Evolutionary conservation across 2,888 invertebrate species (phyloP), one percentile per base, ranked within the genome.

Genomic region (Drosophila koepferae): DNA sequence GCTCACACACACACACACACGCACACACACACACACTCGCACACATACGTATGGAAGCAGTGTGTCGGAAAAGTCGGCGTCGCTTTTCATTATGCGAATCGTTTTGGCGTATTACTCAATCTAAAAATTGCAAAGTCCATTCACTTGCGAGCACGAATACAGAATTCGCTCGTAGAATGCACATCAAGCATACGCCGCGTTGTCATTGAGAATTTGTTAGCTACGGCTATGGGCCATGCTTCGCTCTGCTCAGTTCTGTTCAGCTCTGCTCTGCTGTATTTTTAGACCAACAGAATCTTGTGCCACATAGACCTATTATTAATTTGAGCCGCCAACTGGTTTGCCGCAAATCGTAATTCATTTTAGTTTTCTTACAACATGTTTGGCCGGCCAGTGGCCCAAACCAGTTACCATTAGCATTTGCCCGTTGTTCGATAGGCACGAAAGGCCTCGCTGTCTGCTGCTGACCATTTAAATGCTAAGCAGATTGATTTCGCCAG

Each of bases 401-500:
- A 69, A 82, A 82, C 81, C 80, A 82, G 81, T 82, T 82, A 46
- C 64, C 65, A 54, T 62, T 80, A 28, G 28, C 28, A 28, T 28
- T 28, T 28, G 28, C 28, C 28, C 64, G 63, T 55, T 66, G 67
- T 46, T 61, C 81, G 75, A 68, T 69, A 70, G 74, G 77, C 77
- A 77, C 73, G 18, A 80, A 74, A 83, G 78, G 77, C 81, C 84
- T 80, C 74, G 77, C 60, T 63, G 48, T 73, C 34, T 34, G 49
- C 9, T 10, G 48, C 48, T 46, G 62, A 70, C 67, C 62, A 65
- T 72, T 82, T 86, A 86, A 89, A 89, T 82, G 80, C 81, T 84
- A 81, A 71, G 70, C 81, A 89, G 89, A 89, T 90, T 91, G 90
- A 88, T 84, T 84, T 84, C 82, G 81, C 66, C 51, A 63, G 69